A percentile compares a stretch with the other conserved stretches of the same genome.
Evolutionary conservation across 2,888 invertebrate genomes (phyloP).

Genomic region (Trissolcus brochymenae): DNA sequence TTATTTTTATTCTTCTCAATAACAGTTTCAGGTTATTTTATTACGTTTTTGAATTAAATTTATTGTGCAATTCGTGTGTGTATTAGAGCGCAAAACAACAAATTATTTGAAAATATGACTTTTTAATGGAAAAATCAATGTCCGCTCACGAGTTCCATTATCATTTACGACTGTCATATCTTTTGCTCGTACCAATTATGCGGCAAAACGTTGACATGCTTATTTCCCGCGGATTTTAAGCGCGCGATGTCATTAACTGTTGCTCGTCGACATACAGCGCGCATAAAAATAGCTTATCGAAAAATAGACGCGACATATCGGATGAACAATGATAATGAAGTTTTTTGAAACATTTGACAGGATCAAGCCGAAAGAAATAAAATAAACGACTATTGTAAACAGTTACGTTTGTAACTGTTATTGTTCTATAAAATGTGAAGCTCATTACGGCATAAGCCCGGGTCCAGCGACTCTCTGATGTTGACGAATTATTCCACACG

Average conservation of each 20-base stretch:
- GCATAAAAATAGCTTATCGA: constrained; percentile 15
- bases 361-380: constrained; percentile 11
- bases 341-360: constrained; percentile 31
- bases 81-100: constrained; percentile 7
- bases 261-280: not conserved
- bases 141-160: constrained; percentile 15
- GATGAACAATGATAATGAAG: constrained; percentile 30
- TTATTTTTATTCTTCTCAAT: too few relatives aligned
- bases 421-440: too few relatives aligned
- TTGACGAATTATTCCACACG: too few relatives aligned
- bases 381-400: not conserved
- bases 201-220: constrained; percentile 12
- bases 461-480: not conserved
- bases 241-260: constrained; percentile 9
- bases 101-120: constrained; percentile 11
- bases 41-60: constrained; percentile 1
- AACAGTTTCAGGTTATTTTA: too few relatives aligned
- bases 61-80: constrained; percentile 6
- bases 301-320: constrained; percentile 17
- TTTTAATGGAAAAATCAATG: constrained; percentile 31
- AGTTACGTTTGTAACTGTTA: too few relatives aligned
- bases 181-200: constrained; percentile 15
- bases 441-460: too few relatives aligned
- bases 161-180: constrained; percentile 25
- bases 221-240: not conserved